Conservation (phyloP, 2,888 invertebrate species). For the Cabera pusaria region DNA sequence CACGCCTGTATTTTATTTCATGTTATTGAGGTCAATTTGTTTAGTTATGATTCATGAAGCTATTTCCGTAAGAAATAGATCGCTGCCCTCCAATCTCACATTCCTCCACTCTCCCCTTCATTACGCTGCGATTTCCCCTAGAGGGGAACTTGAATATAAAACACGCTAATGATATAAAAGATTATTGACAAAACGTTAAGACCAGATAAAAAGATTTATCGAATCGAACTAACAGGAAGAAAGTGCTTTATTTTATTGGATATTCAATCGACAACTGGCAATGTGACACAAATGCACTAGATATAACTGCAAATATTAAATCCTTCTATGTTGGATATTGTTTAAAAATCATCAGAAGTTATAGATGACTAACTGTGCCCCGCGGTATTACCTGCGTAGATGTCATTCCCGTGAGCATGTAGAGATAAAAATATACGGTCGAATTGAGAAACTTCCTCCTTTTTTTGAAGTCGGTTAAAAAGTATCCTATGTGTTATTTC, state of each 20-base stretch:
- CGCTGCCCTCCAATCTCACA: slow-evolving; percentile 19
- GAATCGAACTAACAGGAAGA: slow-evolving; percentile 4
- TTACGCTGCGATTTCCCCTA: slow-evolving; percentile 17
- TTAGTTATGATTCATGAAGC: slow-evolving; percentile 22
- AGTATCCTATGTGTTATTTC: no score
- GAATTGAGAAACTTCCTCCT: no score
- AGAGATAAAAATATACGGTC: no score
- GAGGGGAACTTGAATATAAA: slow-evolving; percentile 49
- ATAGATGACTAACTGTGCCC: no score
- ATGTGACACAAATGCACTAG: no score
- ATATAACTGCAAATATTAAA: no score
- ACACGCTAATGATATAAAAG: slow-evolving; percentile 57
- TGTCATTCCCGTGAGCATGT: no score
- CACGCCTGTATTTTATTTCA: slow-evolving; percentile 17
- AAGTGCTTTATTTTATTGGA: slow-evolving; percentile 2
- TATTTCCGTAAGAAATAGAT: slow-evolving; percentile 23
- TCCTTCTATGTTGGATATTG: no score
- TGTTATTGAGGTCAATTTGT: slow-evolving; percentile 20
- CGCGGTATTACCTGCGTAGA: no score
- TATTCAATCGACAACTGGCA: slow-evolving; percentile 1
- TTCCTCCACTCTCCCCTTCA: slow-evolving; percentile 9
- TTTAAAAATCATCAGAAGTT: no score
- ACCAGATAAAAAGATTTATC: slow-evolving; percentile 28
- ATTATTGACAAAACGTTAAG: slow-evolving; percentile 50
- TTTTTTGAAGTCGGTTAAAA: no score